Base-by-base conservation (phyloP, 2,113 vertebrate genomes). In the Pontoporia blainvillei region DNA sequence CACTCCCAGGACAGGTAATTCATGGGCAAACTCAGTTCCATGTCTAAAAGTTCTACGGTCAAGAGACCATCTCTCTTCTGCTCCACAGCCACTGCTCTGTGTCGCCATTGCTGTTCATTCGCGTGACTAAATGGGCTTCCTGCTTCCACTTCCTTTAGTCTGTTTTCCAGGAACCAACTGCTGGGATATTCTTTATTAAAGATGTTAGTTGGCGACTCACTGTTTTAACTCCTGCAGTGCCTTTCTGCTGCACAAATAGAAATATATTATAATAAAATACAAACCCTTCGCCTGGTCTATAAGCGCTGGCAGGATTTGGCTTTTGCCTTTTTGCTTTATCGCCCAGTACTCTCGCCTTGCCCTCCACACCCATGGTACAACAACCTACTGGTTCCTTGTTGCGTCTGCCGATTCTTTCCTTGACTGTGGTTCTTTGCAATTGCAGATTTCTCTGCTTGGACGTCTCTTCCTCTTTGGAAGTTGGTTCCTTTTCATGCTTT, bases 61-160 rank as follows among this genome's bases (percentile, higher is more conserved):
- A 0, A 23, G 44, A 25, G 82, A 25, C 6, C 2, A 0, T 31
- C 52, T 41, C 25, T 39, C 76, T 49, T 39, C 61, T 0, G 11
- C 29, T 4, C 31, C 36, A 18, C 0, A n/a, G 8, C 13, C 14
- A 11, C 59, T 0, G 12, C 7, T 36, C 78, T 46, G 8, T 23
- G 71, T 12, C 13, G 2, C 59, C 4, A 0, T 13, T 0, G 1
- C 5, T 11, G 5, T 27, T 12, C n/a, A 4, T 36, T 7, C 5
- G 1, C 17, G 46, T 20, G 29, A 41, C 18, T 9, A 9, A 17
- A 2, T 5, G 62, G 64, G 20, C 36, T 66, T 64, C 84, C 81
- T 39, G 10, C 29, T 27, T 69, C 78, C 27, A 3, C 5, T 62
- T 39, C 78, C 36, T 27, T 54, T 1, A 9, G 86, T 11, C 39